Conservation (phyloP, 2,888 invertebrate genomes). For the Eupithecia vulgata region DNA sequence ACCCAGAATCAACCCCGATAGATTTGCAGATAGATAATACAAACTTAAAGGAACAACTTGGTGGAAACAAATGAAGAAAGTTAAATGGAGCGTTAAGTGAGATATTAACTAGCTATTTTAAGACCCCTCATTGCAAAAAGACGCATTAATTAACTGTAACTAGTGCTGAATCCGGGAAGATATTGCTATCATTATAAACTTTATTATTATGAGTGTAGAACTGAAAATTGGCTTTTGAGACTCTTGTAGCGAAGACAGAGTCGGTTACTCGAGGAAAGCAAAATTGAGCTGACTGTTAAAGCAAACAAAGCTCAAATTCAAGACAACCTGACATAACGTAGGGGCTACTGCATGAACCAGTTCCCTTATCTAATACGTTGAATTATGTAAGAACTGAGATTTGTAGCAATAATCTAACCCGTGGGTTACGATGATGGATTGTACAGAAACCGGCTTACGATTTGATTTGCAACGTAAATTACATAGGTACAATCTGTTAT, state of each 20-base stretch:
- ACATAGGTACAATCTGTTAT: background rate
- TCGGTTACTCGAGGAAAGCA: background rate
- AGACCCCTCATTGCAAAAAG: background rate
- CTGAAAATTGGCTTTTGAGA: background rate
- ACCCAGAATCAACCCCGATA: background rate
- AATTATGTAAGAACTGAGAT: conserved; percentile 9
- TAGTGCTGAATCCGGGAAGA: background rate
- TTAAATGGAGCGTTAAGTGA: background rate
- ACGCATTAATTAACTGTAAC: background rate
- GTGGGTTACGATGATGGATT: conserved; percentile 21
- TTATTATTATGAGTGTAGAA: background rate
- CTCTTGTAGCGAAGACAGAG: background rate
- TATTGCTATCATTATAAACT: background rate
- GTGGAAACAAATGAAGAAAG: background rate
- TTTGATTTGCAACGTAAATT: conserved; percentile 1
- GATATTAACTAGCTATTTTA: background rate
- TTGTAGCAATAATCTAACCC: conserved; percentile 6
- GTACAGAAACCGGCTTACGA: conserved; percentile 12
- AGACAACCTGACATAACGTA: background rate
- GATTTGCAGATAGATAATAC: background rate
- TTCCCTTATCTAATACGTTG: conserved; percentile 11
- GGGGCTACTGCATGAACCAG: conserved; percentile 1
- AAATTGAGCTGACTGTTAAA: background rate
- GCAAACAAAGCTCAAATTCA: background rate
- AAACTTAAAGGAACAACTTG: background rate